phyloP scores from a whole-genome alignment of 2,113 vertebrate species.

The Chaetodon auriga region DNA sequence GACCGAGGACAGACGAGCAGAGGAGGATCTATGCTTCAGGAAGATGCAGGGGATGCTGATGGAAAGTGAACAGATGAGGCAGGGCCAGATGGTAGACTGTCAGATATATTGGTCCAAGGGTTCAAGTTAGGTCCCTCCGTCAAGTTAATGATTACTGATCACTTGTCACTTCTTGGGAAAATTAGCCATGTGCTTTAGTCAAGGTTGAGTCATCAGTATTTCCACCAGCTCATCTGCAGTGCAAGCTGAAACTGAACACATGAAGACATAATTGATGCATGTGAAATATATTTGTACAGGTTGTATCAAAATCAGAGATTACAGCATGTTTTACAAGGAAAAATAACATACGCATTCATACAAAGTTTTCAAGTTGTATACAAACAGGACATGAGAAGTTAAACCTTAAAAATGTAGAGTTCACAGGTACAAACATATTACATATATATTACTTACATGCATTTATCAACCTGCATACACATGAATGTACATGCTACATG shows the following conservation, averaged over 20 bases:
- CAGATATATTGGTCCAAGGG: background rate
- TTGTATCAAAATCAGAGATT: background rate
- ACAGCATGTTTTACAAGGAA: background rate
- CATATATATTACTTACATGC: background rate
- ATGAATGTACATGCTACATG: background rate
- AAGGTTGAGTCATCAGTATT: background rate
- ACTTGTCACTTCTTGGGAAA: background rate
- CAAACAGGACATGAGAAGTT: background rate
- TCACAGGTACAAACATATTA: background rate
- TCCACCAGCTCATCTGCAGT: background rate
- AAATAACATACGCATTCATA: background rate
- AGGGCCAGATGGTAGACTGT: background rate
- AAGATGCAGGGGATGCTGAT: background rate
- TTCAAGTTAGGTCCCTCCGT: background rate
- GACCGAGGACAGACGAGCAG: background rate
- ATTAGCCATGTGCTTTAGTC: background rate
- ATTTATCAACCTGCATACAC: background rate
- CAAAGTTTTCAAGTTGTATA: background rate
- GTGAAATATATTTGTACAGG: background rate
- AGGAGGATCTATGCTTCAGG: background rate
- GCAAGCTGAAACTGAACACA: background rate
- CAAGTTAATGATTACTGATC: constrained; percentile 24
- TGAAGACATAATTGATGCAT: background rate
- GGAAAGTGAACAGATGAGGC: background rate
- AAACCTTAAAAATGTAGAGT: background rate